Percentiles rank a stretch among this genome's conserved stretches.
Conservation (phyloP, 2,888 invertebrate species). For the Eilema griseolum region DNA sequence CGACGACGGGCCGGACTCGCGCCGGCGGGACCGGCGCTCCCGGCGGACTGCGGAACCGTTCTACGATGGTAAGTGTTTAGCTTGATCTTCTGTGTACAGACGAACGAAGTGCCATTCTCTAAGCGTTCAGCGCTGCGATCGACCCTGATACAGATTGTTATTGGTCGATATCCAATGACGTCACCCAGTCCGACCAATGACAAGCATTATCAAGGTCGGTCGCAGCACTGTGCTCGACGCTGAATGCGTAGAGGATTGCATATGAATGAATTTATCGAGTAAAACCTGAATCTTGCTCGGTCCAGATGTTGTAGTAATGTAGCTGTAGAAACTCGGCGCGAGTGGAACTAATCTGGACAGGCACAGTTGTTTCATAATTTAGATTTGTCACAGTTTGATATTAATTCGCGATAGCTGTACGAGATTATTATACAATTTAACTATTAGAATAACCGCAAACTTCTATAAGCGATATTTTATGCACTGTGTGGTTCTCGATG, state of each 20-base stretch:
- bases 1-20: constrained; percentile 64
- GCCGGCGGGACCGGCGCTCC: constrained; percentile 57
- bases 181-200: no score
- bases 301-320: background rate
- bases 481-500: background rate
- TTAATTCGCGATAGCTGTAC: background rate
- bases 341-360: background rate
- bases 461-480: background rate
- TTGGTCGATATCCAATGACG: no score
- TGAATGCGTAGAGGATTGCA: no score
- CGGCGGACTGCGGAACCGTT: constrained; percentile 60
- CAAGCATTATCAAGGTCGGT: no score
- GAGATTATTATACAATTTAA: background rate
- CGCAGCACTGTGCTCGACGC: no score
- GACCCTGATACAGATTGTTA: no score
- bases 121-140: no score
- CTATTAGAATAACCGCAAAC: background rate
- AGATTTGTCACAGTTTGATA: background rate
- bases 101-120: no score
- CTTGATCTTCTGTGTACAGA: no score
- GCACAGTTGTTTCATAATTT: background rate
- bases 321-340: background rate
- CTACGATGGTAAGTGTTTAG: constrained; percentile 64
- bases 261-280: no score
- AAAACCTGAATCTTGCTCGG: no score